phyloP scores from a whole-genome alignment of 2,888 invertebrate genomes.

The Laothoe populi region DNA sequence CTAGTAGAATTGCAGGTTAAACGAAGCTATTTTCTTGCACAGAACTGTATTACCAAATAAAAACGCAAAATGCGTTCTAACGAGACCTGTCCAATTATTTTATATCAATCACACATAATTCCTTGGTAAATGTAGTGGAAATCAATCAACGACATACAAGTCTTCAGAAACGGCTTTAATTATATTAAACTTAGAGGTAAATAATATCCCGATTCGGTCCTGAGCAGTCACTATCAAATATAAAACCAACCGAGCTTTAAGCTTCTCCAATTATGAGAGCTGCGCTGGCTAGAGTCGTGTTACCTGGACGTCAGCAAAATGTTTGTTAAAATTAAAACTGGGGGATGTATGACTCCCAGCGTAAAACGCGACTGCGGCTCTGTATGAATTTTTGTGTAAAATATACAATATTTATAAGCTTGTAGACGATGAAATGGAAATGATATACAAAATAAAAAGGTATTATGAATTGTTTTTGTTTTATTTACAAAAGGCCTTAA shows the following conservation, averaged over 20 bases:
- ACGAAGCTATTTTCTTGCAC: no score
- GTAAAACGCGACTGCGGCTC: slow-evolving; percentile 6
- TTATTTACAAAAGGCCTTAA: not conserved
- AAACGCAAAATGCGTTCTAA: no score
- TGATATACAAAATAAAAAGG: slow-evolving; percentile 29
- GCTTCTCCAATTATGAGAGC: slow-evolving; percentile 20
- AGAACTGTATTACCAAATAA: no score
- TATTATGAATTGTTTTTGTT: slow-evolving; percentile 21
- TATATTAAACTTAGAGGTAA: slow-evolving; percentile 15
- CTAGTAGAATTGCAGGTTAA: not conserved
- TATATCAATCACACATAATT: not conserved
- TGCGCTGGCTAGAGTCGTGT: slow-evolving; percentile 18
- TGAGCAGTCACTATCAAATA: slow-evolving; percentile 13
- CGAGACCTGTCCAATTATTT: not conserved
- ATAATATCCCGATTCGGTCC: not conserved
- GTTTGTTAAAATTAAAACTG: not conserved
- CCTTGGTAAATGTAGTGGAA: slow-evolving; percentile 2
- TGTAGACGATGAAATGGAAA: slow-evolving; percentile 27
- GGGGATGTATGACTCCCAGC: not conserved
- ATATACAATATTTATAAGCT: slow-evolving; percentile 29
- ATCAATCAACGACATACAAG: slow-evolving; percentile 22
- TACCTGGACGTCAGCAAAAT: slow-evolving; percentile 3
- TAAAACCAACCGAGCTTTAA: slow-evolving; percentile 25
- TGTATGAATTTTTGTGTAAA: slow-evolving; percentile 29
- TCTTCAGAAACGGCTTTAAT: slow-evolving; percentile 24